phyloP scores from a whole-genome alignment of 1,140 invertebrate genomes.

The Leptopilina boulardi region DNA sequence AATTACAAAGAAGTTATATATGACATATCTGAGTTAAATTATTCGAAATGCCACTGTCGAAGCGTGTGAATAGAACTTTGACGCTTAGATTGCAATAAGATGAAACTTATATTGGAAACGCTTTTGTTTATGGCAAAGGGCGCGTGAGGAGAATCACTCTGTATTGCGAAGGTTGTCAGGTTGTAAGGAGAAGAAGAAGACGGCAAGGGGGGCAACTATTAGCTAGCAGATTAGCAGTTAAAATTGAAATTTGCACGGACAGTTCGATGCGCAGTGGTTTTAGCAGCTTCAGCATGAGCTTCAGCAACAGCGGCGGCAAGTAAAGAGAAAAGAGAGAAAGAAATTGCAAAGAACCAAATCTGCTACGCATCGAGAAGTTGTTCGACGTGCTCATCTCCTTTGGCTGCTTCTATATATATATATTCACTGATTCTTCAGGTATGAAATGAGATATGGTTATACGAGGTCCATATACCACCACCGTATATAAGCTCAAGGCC shows the following conservation, averaged over 20 bases:
- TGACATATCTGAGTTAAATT: not conserved
- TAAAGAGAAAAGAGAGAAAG: conserved; percentile 47
- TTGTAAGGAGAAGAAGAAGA: too few relatives aligned
- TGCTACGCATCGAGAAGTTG: conserved; percentile 72
- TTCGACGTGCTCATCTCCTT: conserved; percentile 55
- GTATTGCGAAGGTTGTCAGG: conserved; percentile 44
- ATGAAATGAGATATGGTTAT: conserved; percentile 74
- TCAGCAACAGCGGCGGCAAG: conserved; percentile 60
- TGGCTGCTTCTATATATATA: conserved; percentile 35
- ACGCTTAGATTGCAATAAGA: not conserved
- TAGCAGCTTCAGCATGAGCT: conserved; percentile 46
- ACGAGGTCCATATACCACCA: conserved; percentile 61
- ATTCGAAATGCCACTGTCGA: conserved; percentile 15
- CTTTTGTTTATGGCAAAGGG: conserved; percentile 35
- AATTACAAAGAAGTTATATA: too few relatives aligned
- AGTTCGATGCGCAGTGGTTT: conserved; percentile 71
- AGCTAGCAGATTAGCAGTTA: conserved; percentile 76
- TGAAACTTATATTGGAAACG: conserved; percentile 8
- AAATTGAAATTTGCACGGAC: conserved; percentile 77
- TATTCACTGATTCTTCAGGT: conserved; percentile 56
- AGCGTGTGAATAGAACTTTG: not conserved
- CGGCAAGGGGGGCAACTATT: conserved; percentile 63
- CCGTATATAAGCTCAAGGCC: conserved; percentile 47
- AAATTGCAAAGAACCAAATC: conserved; percentile 74
- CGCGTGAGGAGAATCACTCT: conserved; percentile 42